Base-by-base conservation (phyloP, 2,888 invertebrate species). In the Drosophila multiciliata region DNA sequence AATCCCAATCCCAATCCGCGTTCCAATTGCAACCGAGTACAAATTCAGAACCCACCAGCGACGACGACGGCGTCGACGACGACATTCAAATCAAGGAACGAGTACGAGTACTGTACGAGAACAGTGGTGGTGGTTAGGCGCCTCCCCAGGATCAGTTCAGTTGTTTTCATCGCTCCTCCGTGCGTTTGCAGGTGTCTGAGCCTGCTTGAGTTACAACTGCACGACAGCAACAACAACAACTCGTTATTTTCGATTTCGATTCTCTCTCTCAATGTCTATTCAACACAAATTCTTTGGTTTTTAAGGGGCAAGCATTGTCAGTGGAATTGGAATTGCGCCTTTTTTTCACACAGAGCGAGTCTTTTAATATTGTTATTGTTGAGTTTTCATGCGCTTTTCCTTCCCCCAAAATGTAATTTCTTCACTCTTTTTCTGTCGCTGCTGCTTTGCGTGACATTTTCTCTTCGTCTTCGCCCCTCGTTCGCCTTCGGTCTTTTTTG, bases 381-480 rank as follows among this genome's bases (percentile, higher is more conserved):
- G 65, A 78, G 75, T 77, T 77, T 82, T 84, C 69, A 66, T 75
- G 71, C 71, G 74, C 68, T 79, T 74, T 78, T 82, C 73, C 81
- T 71, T 81, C 73, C 75, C 71, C 64, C 72, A 67, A 80, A 87
- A 74, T 80, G 76, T 75, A 78, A 89, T 80, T 82, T 88, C 89
- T 88, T 90, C 85, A 90, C 88, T 90, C 78, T 87, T 83, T 88
- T 89, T 85, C 69, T 85, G 67, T 67, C 70, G 80, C 81, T 88
- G 82, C 88, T 87, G 76, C 90, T 89, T 81, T 88, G 90, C 88
- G 88, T 88, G 88, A 88, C 90, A 88, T 90, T 90, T 88, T 87
- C 88, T 90, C 83, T 83, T 79, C 72, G 74, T 67, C 88, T 88
- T 77, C 85, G 82, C 77, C 90, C 75, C 86, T 86, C 80, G 71